phyloP scores from a whole-genome alignment of 2,797 vertebrate species.

The Astyanax mexicanus region DNA sequence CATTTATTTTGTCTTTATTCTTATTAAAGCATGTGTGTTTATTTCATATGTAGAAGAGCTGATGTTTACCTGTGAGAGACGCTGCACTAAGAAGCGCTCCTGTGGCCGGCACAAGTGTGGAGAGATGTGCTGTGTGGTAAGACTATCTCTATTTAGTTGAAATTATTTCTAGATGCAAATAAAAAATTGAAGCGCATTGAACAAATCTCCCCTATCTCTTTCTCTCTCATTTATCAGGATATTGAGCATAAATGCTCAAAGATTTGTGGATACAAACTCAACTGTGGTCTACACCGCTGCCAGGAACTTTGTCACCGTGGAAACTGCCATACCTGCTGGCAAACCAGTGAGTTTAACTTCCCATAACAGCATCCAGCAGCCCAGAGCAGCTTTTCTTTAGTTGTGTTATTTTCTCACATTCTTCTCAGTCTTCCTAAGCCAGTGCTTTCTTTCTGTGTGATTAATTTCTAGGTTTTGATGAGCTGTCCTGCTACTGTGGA shows the following conservation, averaged over 20 bases:
- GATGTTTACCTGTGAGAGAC: conserved; percentile 91
- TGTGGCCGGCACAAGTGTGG: conserved; percentile 97
- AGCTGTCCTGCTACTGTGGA: conserved; percentile 94
- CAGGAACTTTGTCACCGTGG: conserved; percentile 96
- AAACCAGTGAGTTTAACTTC: conserved; percentile 87
- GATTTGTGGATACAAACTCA: conserved; percentile 96
- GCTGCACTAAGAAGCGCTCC: conserved; percentile 94
- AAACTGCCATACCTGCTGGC: conserved; percentile 97
- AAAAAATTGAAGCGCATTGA: conserved; percentile 21
- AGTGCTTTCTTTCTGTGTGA: neutral
- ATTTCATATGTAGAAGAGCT: conserved; percentile 78
- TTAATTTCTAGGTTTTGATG: conserved; percentile 89
- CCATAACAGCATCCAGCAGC: neutral
- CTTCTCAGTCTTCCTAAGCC: neutral
- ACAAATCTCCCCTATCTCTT: neutral
- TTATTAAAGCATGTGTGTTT: neutral
- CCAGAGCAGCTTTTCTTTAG: conserved; percentile 4
- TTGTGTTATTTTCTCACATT: too few species aligned
- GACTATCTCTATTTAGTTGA: conserved; percentile 59
- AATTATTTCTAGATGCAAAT: neutral
- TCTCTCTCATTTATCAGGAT: conserved; percentile 71
- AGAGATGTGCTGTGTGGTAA: conserved; percentile 96
- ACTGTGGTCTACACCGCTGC: conserved; percentile 95
- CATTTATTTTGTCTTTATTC: too few species aligned
- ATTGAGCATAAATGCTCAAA: conserved; percentile 91